Evolutionary conservation across 2,113 vertebrate genomes (phyloP).

Genomic region (Shinisaurus crocodilurus): DNA sequence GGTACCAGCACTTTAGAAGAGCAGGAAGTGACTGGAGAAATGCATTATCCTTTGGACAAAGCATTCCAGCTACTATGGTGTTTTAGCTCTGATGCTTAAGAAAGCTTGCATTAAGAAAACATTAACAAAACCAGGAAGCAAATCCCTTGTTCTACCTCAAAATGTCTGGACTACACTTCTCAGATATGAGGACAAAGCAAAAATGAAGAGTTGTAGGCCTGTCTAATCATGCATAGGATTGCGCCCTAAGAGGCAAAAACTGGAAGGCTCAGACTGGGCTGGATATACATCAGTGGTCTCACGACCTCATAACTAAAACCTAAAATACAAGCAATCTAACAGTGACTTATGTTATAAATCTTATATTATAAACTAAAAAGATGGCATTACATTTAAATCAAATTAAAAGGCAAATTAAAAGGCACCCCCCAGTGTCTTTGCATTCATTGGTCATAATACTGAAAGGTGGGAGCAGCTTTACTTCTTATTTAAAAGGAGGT

Average conservation of each 20-base stretch:
- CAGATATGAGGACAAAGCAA: background rate
- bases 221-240: too few species aligned
- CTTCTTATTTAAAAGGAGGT: background rate
- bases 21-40: constrained; percentile 14
- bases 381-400: background rate
- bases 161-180: background rate
- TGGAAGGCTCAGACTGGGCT: too few species aligned
- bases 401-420: background rate
- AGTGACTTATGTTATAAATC: too few species aligned
- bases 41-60: constrained; percentile 25
- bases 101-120: background rate
- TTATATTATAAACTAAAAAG: background rate
- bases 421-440: background rate
- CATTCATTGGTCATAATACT: background rate
- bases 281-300: too few species aligned
- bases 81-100: background rate
- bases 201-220: background rate
- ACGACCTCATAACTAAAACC: background rate
- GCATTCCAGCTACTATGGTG: background rate
- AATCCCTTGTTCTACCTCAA: background rate
- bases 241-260: too few species aligned
- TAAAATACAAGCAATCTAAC: too few species aligned
- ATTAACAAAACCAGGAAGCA: background rate
- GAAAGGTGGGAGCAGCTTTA: background rate
- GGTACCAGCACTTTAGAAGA: constrained; percentile 26